Base-by-base conservation (phyloP, 1,140 invertebrate genomes). In the Bombus soroeensis region DNA sequence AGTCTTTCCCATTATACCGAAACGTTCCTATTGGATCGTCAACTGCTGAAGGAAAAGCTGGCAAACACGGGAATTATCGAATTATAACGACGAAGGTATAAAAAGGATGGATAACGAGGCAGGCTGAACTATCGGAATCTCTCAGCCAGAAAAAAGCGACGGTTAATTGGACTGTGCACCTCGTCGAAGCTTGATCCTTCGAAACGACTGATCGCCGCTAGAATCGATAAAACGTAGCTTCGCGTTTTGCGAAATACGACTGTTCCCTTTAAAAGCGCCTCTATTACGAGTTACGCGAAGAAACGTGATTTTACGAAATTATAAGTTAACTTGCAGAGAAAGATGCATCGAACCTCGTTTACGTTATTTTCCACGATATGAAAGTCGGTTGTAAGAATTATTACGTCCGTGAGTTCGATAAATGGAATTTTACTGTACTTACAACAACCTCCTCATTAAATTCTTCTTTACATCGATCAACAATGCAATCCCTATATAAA, bases 51-150 rank as follows among this genome's bases (percentile, higher is more conserved):
- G 32, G 41, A 25, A 28, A 18, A 3, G 15, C 32, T 18, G 73
- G 32, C 47, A 53, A 77, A 77, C 62, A 70, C 73, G 62, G 22
- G 76, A 59, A 84, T 84, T 79, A 84, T 79, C 66, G 53, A 84
- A 84, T 84, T 71, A 79, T 79, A 62, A 43, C 43, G 72, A 39
- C 28, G 12, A 0, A 22, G 25, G 39, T 2, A 15, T 43, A 32
- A 25, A 62, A 84, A 78, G 43, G 25, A 13, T 4, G 53, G 82
- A 43, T 84, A 84, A 84, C 82, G 75, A 79, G 43, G 37, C 64
- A 59, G 25, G 22, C 39, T 5, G 37, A 6, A 12, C 25, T 34
- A 76, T 76, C 72, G 47, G 37, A 57, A 72, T n/a, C 53, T 25
- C 32, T 28, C n/a, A 5, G 25, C 0, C 15, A 22, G 53, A 62